A percentile compares a stretch with the other conserved stretches of the same genome.
phyloP scores from a whole-genome alignment of 1,140 invertebrate genomes.

The Zelostemma sp. region DNA sequence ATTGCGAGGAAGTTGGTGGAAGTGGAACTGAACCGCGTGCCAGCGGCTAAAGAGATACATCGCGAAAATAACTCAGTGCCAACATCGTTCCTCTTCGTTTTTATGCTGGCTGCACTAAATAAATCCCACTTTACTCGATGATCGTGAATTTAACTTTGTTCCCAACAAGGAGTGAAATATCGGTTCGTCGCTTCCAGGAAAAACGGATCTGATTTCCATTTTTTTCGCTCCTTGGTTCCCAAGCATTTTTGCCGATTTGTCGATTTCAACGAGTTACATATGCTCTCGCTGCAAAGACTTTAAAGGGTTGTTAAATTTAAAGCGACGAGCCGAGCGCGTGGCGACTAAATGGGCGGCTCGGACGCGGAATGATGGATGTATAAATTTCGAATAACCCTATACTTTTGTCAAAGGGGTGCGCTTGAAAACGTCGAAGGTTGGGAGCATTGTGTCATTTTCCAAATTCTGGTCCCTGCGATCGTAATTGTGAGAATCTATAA shows the following conservation, averaged over 20 bases:
- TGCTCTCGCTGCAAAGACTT: conserved; percentile 47
- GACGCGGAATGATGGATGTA: conserved; percentile 61
- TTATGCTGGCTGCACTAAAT: no score
- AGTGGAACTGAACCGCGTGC: conserved; percentile 38
- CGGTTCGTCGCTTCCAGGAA: no score
- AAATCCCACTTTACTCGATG: no score
- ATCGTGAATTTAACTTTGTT: no score
- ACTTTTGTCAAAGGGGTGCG: conserved; percentile 37
- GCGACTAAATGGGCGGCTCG: conserved; percentile 47
- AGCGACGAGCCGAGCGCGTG: conserved; percentile 60
- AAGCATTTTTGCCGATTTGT: no score
- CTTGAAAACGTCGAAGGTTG: conserved; percentile 28
- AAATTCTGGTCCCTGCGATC: conserved; percentile 30
- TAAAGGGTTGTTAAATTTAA: conserved; percentile 65
- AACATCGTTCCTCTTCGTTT: conserved; percentile 32
- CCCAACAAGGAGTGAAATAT: no score
- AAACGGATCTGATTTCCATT: no score
- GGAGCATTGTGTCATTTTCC: conserved; percentile 25
- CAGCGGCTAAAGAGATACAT: conserved; percentile 34
- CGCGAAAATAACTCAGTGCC: conserved; percentile 22
- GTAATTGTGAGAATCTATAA: conserved; percentile 25
- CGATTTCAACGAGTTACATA: no score
- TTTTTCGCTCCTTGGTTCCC: no score
- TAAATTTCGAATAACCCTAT: conserved; percentile 63
- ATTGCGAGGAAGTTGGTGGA: conserved; percentile 32